phyloP scores from a whole-genome alignment of 2,113 vertebrate genomes.

The Trinectes maculatus region DNA sequence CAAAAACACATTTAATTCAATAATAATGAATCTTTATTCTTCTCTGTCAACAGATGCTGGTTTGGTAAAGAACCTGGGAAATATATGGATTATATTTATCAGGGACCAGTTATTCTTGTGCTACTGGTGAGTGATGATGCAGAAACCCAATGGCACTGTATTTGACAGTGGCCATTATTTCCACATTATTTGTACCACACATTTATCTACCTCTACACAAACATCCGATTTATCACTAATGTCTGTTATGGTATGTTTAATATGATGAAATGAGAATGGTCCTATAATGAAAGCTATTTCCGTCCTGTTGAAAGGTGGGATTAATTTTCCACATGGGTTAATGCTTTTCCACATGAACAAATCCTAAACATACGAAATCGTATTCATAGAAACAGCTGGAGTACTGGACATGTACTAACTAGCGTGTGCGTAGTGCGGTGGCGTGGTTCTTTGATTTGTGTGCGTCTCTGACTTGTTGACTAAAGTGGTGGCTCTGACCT shows the following conservation, averaged over 20 bases:
- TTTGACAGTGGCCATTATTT: neutral
- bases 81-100: constrained; percentile 97
- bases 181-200: neutral
- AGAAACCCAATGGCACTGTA: neutral
- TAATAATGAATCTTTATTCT: constrained; percentile 17
- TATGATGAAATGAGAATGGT: constrained; percentile 15
- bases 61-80: constrained; percentile 97
- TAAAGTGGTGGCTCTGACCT: constrained; percentile 13
- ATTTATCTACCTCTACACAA: neutral
- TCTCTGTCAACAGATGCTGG: constrained; percentile 88
- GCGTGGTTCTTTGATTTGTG: constrained; percentile 5
- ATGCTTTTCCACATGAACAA: neutral
- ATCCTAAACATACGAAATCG: constrained; percentile 3
- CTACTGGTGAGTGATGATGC: constrained; percentile 86
- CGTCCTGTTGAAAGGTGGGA: constrained; percentile 2
- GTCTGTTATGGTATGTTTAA: neutral
- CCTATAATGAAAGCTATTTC: constrained; percentile 20
- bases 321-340: constrained; percentile 9
- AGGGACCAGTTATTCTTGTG: constrained; percentile 97
- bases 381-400: neutral
- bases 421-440: neutral
- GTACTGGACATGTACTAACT: constrained; percentile 16
- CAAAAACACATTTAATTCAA: neutral
- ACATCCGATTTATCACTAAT: neutral
- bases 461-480: neutral